These are phyloP conservation scores for Myripristis murdjan DNA, from an alignment of 2,797 vertebrate species.

Conservation along the genomic window DNA sequence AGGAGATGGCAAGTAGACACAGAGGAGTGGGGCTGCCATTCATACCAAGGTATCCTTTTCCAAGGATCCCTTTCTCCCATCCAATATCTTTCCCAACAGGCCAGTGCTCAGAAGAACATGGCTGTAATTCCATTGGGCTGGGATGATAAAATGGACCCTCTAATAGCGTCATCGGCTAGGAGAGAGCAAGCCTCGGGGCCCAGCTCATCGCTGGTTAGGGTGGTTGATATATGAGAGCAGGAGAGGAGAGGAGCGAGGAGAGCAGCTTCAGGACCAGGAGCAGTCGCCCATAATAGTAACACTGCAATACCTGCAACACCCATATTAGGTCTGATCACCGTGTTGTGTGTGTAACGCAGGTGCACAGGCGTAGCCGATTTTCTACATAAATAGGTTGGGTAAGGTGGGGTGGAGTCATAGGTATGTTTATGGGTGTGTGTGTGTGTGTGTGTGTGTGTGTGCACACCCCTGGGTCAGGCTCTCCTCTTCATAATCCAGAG, in stretches of 20 bases:
- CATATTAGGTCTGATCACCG: conserved; percentile 38
- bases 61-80: conserved; percentile 37
- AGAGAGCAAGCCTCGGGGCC: conserved; percentile 59
- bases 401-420: conserved; percentile 22
- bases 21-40: conserved; percentile 7
- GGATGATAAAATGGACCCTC: conserved; percentile 71
- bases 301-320: conserved; percentile 62
- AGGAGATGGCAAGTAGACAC: neutral
- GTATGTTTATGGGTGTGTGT: neutral
- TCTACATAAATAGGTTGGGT: conserved; percentile 56
- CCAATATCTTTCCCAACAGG: conserved; percentile 57
- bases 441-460: conserved; percentile 5
- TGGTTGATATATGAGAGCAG: conserved; percentile 78
- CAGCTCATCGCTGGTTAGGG: conserved; percentile 67
- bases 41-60: conserved; percentile 23
- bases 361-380: conserved; percentile 49
- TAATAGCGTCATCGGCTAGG: conserved; percentile 65
- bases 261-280: conserved; percentile 62
- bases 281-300: conserved; percentile 76
- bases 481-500: conserved; percentile 68
- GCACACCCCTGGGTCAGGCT: conserved; percentile 59
- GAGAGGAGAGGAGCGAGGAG: conserved; percentile 63
- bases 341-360: conserved; percentile 53
- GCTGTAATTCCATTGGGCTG: conserved; percentile 61
- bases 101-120: conserved; percentile 30